A percentile compares a stretch with the other conserved stretches of the same genome.
Evolutionary conservation across 2,113 vertebrate genomes (phyloP).

Genomic region (Sander vitreus): DNA sequence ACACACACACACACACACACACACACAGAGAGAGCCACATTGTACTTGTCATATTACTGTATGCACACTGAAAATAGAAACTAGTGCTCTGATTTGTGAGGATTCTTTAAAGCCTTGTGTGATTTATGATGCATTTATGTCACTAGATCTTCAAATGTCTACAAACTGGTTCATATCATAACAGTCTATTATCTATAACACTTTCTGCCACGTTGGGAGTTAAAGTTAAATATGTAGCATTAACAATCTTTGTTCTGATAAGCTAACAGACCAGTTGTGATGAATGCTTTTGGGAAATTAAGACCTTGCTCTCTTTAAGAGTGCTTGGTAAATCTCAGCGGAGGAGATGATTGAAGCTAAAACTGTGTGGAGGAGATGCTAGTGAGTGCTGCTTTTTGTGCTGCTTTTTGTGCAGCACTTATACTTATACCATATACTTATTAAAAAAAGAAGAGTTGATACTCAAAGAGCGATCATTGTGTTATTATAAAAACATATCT

Average conservation of each 20-base stretch:
- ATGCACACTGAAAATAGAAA: conserved; percentile 31
- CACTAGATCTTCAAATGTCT: not conserved
- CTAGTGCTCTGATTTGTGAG: not conserved
- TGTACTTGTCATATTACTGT: not conserved
- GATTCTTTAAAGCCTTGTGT: not conserved
- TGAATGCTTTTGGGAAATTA: conserved; percentile 30
- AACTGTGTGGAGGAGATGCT: not conserved
- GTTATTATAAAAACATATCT: conserved; percentile 25
- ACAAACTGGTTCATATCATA: not conserved
- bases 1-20: conserved; percentile 13
- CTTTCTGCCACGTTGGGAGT: not conserved
- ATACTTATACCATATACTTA: too few relatives aligned
- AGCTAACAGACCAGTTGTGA: conserved; percentile 7
- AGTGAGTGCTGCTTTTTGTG: conserved; percentile 1
- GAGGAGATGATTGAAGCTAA: conserved; percentile 7
- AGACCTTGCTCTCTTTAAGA: conserved; percentile 10
- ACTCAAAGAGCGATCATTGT: conserved; percentile 14
- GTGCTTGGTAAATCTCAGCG: conserved; percentile 18
- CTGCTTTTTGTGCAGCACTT: too few relatives aligned
- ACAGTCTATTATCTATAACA: not conserved
- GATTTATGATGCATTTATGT: conserved; percentile 8
- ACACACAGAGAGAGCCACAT: not conserved
- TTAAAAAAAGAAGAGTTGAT: conserved; percentile 5
- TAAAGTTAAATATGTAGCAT: not conserved
- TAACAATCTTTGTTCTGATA: conserved; percentile 6